Percentiles rank a stretch among this genome's conserved stretches.
These are phyloP conservation scores for Drosophila longiperda DNA, from an alignment of 2,888 invertebrate genomes.

Conservation along the genomic window DNA sequence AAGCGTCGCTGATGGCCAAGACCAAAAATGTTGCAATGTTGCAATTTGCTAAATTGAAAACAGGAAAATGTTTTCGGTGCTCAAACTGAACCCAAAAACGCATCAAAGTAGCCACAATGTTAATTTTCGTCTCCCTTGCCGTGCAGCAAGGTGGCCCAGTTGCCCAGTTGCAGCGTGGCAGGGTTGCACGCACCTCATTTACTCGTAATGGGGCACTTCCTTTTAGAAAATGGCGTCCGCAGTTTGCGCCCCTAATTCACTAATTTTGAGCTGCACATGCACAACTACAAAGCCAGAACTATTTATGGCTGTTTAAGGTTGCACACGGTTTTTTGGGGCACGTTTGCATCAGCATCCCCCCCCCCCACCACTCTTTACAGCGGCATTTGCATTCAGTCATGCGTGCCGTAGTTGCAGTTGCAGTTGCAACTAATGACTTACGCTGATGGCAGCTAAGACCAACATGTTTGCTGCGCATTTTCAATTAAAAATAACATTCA, in stretches of 20 bases:
- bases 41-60: slow-evolving; percentile 78
- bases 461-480: slow-evolving; percentile 49
- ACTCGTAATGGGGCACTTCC: slow-evolving; percentile 67
- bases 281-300: slow-evolving; percentile 46
- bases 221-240: slow-evolving; percentile 63
- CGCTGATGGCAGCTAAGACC: slow-evolving; percentile 1
- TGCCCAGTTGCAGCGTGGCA: background rate
- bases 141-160: background rate
- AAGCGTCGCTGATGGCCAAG: slow-evolving; percentile 64
- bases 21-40: slow-evolving; percentile 61
- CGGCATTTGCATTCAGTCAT: slow-evolving; percentile 54
- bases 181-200: slow-evolving; percentile 61
- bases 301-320: slow-evolving; percentile 59
- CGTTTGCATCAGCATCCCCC: background rate
- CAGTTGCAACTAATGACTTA: slow-evolving; percentile 37
- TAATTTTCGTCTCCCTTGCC: slow-evolving; percentile 57
- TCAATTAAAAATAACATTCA: slow-evolving; percentile 72
- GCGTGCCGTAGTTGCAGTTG: slow-evolving; percentile 8
- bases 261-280: slow-evolving; percentile 64
- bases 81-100: slow-evolving; percentile 25
- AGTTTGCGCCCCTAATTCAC: slow-evolving; percentile 61
- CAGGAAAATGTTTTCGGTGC: slow-evolving; percentile 44
- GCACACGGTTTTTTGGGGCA: slow-evolving; percentile 11
- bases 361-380: no score
- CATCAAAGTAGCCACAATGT: slow-evolving; percentile 68